Conservation (phyloP, 2,113 vertebrate species). For the Oryzias melastigma region DNA sequence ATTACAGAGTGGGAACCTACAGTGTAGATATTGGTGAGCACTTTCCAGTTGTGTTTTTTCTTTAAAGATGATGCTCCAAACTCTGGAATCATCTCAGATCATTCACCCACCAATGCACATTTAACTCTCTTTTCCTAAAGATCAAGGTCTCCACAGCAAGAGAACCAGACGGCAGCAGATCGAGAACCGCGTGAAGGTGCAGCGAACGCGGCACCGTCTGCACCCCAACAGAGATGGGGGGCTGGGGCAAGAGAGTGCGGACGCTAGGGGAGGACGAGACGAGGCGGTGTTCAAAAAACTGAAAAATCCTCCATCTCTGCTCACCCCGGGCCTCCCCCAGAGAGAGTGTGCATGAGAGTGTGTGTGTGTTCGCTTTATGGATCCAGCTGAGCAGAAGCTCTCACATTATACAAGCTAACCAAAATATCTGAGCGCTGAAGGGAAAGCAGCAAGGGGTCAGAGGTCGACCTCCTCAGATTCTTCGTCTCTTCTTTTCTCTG, state of each 20-base stretch:
- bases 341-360: background rate
- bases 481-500: slow-evolving; percentile 34
- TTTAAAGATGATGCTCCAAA: no score
- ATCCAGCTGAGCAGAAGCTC: slow-evolving; percentile 35
- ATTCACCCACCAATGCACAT: no score
- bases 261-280: slow-evolving; percentile 18
- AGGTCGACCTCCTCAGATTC: slow-evolving; percentile 49
- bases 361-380: slow-evolving; percentile 27
- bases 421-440: slow-evolving; percentile 66
- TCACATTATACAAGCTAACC: slow-evolving; percentile 49
- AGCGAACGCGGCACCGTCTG: slow-evolving; percentile 3
- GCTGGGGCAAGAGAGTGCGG: slow-evolving; percentile 16
- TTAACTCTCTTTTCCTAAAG: no score
- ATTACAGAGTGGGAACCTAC: no score
- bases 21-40: no score
- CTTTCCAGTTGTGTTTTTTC: no score
- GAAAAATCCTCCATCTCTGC: slow-evolving; percentile 17
- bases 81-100: no score
- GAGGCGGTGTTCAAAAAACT: slow-evolving; percentile 32
- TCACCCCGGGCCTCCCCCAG: slow-evolving; percentile 40
- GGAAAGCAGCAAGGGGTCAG: slow-evolving; percentile 46
- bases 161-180: background rate
- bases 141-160: no score
- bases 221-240: slow-evolving; percentile 8
- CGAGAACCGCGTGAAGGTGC: background rate